Conservation (phyloP, 1,140 invertebrate species). For the Phthorimaea operculella region DNA sequence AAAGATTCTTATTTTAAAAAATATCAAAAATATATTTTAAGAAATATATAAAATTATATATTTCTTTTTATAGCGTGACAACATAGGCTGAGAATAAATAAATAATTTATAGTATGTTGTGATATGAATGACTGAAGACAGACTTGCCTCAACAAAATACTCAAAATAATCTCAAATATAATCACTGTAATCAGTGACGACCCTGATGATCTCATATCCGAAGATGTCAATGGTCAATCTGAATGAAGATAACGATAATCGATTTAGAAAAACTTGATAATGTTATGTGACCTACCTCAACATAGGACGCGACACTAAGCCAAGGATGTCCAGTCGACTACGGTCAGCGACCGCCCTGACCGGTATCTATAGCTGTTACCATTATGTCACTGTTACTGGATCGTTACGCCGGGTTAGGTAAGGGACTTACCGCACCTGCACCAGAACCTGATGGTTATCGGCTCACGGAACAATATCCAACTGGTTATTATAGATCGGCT, state of each 20-base stretch:
- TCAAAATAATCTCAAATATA: no score
- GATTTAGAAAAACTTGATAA: neutral
- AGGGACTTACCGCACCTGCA: conserved; percentile 33
- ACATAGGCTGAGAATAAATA: no score
- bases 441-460: neutral
- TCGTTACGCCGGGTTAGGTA: conserved; percentile 45
- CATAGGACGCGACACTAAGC: neutral
- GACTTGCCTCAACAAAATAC: no score
- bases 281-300: neutral
- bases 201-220: neutral
- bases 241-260: no score
- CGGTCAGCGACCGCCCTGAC: neutral
- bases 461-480: neutral
- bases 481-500: neutral
- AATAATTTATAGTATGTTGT: no score
- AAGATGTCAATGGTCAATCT: no score
- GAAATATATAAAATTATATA: no score
- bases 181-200: neutral
- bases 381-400: conserved; percentile 19
- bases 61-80: no score
- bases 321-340: neutral
- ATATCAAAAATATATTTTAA: no score
- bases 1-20: no score
- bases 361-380: neutral
- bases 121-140: no score